Percentiles rank a stretch among this genome's conserved stretches.
Conservation (phyloP, 2,113 vertebrate species). For the Albula glossodonta region DNA sequence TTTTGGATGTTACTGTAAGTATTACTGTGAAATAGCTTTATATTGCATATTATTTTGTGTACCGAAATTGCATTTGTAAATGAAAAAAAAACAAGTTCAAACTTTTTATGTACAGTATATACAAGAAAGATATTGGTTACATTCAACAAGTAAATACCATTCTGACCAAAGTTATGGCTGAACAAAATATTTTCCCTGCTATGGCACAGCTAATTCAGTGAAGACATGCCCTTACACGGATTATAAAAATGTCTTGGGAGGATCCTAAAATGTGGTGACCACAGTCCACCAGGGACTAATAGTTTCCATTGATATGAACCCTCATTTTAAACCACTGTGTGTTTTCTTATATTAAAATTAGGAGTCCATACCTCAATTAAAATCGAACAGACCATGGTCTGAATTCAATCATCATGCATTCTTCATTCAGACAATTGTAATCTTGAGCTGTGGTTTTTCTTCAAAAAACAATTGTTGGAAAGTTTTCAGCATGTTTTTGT, state of each 20-base stretch:
- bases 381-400: not conserved
- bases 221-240: not conserved
- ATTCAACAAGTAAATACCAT: slow-evolving; percentile 45
- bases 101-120: slow-evolving; percentile 66
- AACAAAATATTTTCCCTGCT: not conserved
- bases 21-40: not conserved
- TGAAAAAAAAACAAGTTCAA: slow-evolving; percentile 43
- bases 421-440: not conserved
- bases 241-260: not conserved
- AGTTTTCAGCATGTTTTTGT: not conserved
- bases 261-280: not conserved
- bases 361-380: not conserved
- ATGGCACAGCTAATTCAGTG: not conserved
- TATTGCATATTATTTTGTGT: not conserved
- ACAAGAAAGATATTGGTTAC: slow-evolving; percentile 54
- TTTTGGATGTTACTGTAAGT: not conserved
- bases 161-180: not conserved
- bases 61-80: not conserved
- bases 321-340: not conserved
- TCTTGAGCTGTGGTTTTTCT: not conserved
- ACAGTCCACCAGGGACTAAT: not conserved
- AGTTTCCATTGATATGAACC: not conserved
- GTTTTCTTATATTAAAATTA: not conserved
- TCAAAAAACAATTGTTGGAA: not conserved
- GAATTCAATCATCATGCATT: not conserved